Conservation (phyloP, 2,888 invertebrate genomes). For the Cancer borealis region DNA sequence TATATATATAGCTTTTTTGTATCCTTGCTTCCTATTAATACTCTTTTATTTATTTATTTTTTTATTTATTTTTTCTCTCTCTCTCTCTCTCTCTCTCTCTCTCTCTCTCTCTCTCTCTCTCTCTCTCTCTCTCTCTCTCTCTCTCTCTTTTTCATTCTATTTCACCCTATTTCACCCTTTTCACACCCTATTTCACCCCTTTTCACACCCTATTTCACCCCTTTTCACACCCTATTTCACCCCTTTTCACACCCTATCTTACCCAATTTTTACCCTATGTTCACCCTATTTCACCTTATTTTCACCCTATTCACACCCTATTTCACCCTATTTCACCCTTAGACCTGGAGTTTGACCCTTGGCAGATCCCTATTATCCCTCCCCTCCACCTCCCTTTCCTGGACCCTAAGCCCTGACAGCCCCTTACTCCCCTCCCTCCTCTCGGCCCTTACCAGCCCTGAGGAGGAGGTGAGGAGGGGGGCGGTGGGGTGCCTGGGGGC, state of each 20-base stretch:
- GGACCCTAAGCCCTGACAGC: slow-evolving; percentile 51
- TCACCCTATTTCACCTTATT: background rate
- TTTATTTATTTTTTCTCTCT: background rate
- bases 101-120: slow-evolving; percentile 29
- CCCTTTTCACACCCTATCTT: background rate
- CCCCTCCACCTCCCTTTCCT: slow-evolving; percentile 39
- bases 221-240: background rate
- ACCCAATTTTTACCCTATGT: background rate
- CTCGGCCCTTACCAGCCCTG: slow-evolving; percentile 23
- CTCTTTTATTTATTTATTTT: background rate
- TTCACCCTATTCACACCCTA: background rate
- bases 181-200: background rate
- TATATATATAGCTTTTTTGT: too few relatives aligned
- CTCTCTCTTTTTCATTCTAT: background rate
- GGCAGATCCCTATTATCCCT: slow-evolving; percentile 48
- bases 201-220: background rate
- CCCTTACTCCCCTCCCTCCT: slow-evolving; percentile 62
- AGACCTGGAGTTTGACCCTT: slow-evolving; percentile 60
- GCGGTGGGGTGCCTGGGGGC: slow-evolving; percentile 45
- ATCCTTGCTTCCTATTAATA: background rate
- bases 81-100: slow-evolving; percentile 37
- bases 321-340: background rate
- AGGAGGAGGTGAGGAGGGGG: slow-evolving; percentile 22
- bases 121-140: background rate
- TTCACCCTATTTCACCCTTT: background rate